Evolutionary conservation across 2,888 invertebrate genomes (phyloP).

Genomic region (Adelognathus sp.): DNA sequence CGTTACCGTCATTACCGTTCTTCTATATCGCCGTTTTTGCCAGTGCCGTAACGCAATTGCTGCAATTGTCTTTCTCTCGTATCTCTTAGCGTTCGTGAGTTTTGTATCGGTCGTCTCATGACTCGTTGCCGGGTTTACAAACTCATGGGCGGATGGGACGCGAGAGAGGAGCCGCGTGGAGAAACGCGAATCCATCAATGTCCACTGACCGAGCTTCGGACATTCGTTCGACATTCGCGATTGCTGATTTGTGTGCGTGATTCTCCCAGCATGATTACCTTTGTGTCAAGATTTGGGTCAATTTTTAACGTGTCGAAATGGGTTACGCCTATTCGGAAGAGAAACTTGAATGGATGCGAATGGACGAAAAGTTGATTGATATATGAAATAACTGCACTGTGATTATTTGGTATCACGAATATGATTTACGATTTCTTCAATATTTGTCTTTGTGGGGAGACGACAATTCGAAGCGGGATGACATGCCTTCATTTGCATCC

Average conservation of each 20-base stretch:
- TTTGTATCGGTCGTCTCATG: neutral
- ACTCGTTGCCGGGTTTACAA: neutral
- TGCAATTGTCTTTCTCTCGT: slow-evolving; percentile 47
- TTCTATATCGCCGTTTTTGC: slow-evolving; percentile 57
- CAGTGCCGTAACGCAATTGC: slow-evolving; percentile 59
- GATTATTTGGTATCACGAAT: too few species aligned
- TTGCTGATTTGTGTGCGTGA: too few species aligned
- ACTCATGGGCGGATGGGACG: neutral
- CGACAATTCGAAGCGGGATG: too few species aligned
- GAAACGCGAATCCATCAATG: neutral
- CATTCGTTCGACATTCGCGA: neutral
- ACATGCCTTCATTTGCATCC: too few species aligned
- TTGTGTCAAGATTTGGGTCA: neutral
- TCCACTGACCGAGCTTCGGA: neutral
- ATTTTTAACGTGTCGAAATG: neutral
- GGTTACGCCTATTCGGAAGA: neutral
- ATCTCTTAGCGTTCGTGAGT: slow-evolving; percentile 1
- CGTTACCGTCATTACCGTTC: slow-evolving; percentile 54
- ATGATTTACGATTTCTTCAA: too few species aligned
- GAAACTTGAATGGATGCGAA: neutral
- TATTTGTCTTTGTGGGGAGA: too few species aligned
- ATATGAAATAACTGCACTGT: too few species aligned
- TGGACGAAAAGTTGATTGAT: too few species aligned
- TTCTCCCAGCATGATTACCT: neutral
- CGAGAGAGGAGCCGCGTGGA: neutral